Evolutionary conservation across 2,888 invertebrate genomes (phyloP).

Genomic region (Parnassius mnemosyne): DNA sequence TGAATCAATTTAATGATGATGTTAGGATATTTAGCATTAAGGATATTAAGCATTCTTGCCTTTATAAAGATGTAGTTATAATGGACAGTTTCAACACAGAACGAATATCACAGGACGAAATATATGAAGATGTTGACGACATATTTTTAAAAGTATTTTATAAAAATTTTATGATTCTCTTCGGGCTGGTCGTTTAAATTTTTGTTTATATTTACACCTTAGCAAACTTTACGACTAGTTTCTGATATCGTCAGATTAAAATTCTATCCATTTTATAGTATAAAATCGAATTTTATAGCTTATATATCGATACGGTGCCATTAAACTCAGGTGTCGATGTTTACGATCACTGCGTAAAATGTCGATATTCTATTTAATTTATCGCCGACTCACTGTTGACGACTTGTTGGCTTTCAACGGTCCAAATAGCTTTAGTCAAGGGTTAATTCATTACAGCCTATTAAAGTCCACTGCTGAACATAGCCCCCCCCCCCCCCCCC

Average conservation of each 20-base stretch:
- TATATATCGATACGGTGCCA: conserved; percentile 15
- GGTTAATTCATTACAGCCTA: too few species aligned
- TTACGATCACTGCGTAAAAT: conserved; percentile 18
- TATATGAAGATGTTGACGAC: too few species aligned
- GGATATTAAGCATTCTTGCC: too few species aligned
- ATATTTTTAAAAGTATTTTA: too few species aligned
- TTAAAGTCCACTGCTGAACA: too few species aligned
- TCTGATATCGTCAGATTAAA: conserved; percentile 5
- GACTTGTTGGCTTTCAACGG: conserved; percentile 12
- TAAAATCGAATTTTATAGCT: conserved; percentile 15
- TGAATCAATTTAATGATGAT: too few species aligned
- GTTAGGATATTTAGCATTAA: too few species aligned
- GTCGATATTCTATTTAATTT: conserved; percentile 17
- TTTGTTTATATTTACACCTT: neutral
- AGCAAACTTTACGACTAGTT: conserved; percentile 1
- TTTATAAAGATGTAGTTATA: too few species aligned
- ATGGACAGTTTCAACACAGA: too few species aligned
- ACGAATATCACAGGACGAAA: too few species aligned
- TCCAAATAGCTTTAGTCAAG: neutral
- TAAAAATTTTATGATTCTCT: too few species aligned
- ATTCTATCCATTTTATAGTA: conserved; percentile 13
- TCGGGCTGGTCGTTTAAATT: neutral
- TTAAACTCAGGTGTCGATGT: conserved; percentile 13
- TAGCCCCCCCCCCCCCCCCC: too few species aligned
- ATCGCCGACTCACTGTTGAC: conserved; percentile 10